A percentile compares a stretch with the other conserved stretches of the same genome.
phyloP scores from a whole-genome alignment of 2,888 invertebrate genomes.

The Philhelius pedissequus region DNA sequence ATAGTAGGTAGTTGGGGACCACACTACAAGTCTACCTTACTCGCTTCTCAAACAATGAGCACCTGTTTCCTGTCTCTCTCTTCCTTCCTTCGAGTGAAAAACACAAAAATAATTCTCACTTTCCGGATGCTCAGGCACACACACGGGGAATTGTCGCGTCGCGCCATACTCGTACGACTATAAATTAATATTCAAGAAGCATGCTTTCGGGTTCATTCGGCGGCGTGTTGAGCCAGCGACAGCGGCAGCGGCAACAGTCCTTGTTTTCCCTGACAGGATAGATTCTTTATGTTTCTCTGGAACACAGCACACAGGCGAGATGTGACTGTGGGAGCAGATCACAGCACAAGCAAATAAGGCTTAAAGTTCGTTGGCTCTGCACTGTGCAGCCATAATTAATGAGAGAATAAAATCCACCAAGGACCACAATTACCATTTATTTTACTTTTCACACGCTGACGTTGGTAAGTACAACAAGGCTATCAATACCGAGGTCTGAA shows the following conservation, averaged over 20 bases:
- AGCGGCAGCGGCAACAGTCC: constrained; percentile 24
- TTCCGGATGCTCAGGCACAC: constrained; percentile 51
- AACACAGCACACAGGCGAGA: too few relatives aligned
- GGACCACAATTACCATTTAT: constrained; percentile 65
- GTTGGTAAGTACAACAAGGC: constrained; percentile 43
- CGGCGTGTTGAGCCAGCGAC: constrained; percentile 26
- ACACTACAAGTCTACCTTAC: background rate
- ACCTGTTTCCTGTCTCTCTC: constrained; percentile 2
- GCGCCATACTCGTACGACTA: too few relatives aligned
- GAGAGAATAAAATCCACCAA: constrained; percentile 60
- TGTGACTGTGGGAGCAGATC: background rate
- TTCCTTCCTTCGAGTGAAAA: constrained; percentile 22
- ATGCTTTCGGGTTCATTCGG: constrained; percentile 19
- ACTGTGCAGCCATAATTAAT: constrained; percentile 57
- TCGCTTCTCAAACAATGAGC: background rate
- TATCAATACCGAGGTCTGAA: constrained; percentile 49
- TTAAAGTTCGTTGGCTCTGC: constrained; percentile 13
- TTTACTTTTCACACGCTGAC: constrained; percentile 58
- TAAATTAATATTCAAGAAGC: constrained; percentile 54
- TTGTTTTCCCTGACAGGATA: constrained; percentile 22
- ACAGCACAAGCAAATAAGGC: background rate
- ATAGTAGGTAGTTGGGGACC: background rate
- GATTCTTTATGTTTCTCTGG: constrained; percentile 3
- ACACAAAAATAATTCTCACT: constrained; percentile 64
- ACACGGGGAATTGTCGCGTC: constrained; percentile 44